phyloP scores from a whole-genome alignment of 2,113 vertebrate species.

The Callopanchax toddi region DNA sequence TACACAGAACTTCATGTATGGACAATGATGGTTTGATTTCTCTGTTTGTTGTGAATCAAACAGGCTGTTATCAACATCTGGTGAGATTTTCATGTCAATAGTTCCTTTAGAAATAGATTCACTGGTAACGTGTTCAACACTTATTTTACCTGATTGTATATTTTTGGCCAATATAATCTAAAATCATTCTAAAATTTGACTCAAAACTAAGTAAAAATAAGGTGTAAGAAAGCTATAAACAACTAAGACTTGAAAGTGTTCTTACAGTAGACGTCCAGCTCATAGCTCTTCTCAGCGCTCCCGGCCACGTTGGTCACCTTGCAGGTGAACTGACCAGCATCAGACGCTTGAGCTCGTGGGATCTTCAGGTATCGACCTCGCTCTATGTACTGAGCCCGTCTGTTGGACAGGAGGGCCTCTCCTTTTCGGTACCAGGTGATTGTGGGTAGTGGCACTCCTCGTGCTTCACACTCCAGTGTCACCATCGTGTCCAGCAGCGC shows the following conservation, averaged over 20 bases:
- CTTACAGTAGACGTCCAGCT: conserved; percentile 90
- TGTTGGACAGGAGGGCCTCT: conserved; percentile 77
- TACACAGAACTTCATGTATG: no score
- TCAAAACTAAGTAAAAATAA: no score
- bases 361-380: conserved; percentile 91
- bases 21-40: no score
- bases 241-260: background rate
- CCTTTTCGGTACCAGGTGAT: conserved; percentile 90
- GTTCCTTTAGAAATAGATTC: no score
- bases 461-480: conserved; percentile 89
- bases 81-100: no score
- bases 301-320: conserved; percentile 85
- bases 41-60: no score
- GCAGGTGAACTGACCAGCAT: conserved; percentile 87
- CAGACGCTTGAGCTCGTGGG: conserved; percentile 82
- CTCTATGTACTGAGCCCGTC: conserved; percentile 85
- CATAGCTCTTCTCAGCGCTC: conserved; percentile 84
- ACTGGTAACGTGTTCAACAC: no score
- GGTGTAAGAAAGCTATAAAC: no score
- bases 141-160: no score
- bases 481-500: conserved; percentile 82
- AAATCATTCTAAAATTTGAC: conserved; percentile 6
- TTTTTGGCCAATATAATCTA: conserved; percentile 8
- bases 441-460: conserved; percentile 88
- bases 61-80: no score